phyloP scores from a whole-genome alignment of 2,888 invertebrate species.

The Cryptocephalus primarius region DNA sequence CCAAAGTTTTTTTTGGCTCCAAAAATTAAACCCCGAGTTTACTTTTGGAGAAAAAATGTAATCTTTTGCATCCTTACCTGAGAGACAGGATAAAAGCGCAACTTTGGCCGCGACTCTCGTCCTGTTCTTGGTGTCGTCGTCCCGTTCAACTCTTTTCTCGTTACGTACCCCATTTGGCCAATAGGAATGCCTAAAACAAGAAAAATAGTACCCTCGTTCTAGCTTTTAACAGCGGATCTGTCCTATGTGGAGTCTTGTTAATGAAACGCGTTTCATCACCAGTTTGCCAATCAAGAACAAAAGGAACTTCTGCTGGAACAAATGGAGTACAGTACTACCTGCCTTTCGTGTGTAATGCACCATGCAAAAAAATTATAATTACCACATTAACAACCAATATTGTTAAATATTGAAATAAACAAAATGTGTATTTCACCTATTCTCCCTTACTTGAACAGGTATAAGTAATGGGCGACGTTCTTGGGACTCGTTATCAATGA shows the following conservation, averaged over 20 bases:
- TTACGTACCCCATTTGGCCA: conserved; percentile 47
- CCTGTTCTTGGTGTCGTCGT: conserved; percentile 45
- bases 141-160: conserved; percentile 29
- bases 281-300: no score
- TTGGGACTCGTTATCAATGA: conserved; percentile 77
- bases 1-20: no score
- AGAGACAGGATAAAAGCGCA: conserved; percentile 69
- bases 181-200: conserved; percentile 41
- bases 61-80: conserved; percentile 47
- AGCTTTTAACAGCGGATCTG: conserved; percentile 6
- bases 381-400: background rate
- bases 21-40: no score
- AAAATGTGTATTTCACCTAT: background rate
- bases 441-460: conserved; percentile 63
- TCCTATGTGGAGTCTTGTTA: background rate
- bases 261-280: no score
- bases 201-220: background rate
- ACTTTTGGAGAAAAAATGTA: no score
- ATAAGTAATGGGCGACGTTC: conserved; percentile 78
- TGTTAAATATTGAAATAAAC: no score
- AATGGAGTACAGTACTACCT: no score
- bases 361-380: conserved; percentile 1
- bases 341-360: no score
- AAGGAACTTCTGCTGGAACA: no score
- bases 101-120: conserved; percentile 80